Conservation (phyloP, 30 jellyfish, hydroid and myxozoan species). For the Hydractinia echinata region DNA sequence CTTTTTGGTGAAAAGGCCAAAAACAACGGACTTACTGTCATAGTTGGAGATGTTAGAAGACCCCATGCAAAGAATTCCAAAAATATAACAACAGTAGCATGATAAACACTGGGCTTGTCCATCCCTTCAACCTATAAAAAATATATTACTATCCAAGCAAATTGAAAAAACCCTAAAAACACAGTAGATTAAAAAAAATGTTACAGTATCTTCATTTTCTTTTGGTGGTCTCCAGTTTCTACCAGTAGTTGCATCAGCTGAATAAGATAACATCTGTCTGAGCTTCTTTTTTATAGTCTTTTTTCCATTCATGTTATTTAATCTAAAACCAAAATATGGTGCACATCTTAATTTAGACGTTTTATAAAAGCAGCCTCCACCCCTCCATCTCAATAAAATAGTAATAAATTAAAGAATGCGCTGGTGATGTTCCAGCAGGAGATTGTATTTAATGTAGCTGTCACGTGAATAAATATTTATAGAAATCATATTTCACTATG, state of each 20-base stretch:
- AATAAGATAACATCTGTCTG: slow-evolving; percentile 18
- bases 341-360: too few species aligned
- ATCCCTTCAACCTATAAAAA: slow-evolving; percentile 70
- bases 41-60: slow-evolving; percentile 91
- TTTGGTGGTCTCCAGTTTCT: slow-evolving; percentile 82
- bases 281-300: not conserved
- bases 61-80: slow-evolving; percentile 99
- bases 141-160: not conserved
- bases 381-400: too few species aligned
- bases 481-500: too few species aligned
- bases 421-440: too few species aligned
- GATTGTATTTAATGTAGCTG: too few species aligned
- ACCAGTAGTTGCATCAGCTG: slow-evolving; percentile 85
- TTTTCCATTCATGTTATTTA: not conserved
- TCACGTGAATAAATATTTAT: too few species aligned
- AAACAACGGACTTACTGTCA: slow-evolving; percentile 56
- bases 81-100: slow-evolving; percentile 97
- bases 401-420: too few species aligned
- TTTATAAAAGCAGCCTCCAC: too few species aligned
- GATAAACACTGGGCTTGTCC: slow-evolving; percentile 97
- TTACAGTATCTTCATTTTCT: slow-evolving; percentile 20
- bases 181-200: not conserved
- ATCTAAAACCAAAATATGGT: too few species aligned
- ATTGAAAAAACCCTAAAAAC: not conserved
- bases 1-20: not conserved